Conservation (phyloP, 2,113 vertebrate genomes). For the Boulengeromyrus knoepffleri region DNA sequence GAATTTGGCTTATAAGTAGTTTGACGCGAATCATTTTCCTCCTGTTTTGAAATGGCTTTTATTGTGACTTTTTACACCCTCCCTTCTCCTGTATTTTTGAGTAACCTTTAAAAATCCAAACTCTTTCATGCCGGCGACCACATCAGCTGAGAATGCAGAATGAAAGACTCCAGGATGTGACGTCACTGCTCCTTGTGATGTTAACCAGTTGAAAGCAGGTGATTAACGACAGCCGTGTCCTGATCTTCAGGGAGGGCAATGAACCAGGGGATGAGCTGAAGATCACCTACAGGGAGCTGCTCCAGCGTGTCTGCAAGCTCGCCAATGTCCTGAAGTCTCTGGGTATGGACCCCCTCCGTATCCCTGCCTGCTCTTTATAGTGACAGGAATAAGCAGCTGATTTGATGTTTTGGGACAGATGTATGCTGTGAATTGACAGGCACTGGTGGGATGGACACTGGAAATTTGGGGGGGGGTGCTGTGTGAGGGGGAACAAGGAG, state of each 20-base stretch:
- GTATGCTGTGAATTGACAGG: not conserved
- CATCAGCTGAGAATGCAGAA: not conserved
- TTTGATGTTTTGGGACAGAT: not conserved
- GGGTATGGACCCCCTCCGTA: slow-evolving; percentile 53
- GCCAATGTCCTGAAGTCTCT: slow-evolving; percentile 81
- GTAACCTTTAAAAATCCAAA: not conserved
- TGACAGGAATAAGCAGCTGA: not conserved
- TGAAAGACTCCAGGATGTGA: not conserved
- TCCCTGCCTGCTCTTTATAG: not conserved
- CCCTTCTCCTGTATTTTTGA: not conserved
- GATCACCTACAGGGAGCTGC: slow-evolving; percentile 82
- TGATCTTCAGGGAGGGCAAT: slow-evolving; percentile 80
- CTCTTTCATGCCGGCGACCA: not conserved
- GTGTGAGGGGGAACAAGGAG: not conserved
- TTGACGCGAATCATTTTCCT: not conserved
- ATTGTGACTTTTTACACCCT: not conserved
- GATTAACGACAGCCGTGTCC: not conserved
- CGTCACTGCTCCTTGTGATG: not conserved
- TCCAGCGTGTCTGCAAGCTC: slow-evolving; percentile 81
- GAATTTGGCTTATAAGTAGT: not conserved
- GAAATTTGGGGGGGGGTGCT: not conserved
- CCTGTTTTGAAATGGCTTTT: not conserved
- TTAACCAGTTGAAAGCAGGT: not conserved
- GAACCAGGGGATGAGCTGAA: slow-evolving; percentile 75
- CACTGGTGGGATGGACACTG: not conserved